Percentiles rank a stretch among this genome's conserved stretches.
Conservation (phyloP, 1,140 invertebrate species). For the Oscheius sp. region DNA sequence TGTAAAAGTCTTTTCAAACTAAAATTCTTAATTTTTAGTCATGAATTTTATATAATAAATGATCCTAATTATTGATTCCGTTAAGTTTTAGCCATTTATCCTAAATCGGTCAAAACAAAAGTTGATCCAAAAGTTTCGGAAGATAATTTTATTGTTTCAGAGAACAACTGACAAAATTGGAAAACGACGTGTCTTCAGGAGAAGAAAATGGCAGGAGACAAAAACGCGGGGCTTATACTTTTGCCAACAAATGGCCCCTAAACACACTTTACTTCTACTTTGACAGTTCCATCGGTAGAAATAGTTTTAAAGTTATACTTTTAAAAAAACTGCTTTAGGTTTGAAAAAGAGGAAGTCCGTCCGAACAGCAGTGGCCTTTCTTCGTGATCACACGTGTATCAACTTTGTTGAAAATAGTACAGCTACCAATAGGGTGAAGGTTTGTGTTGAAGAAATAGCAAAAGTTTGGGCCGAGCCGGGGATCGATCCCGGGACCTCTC, state of each 20-base stretch:
- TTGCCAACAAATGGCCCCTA: background rate
- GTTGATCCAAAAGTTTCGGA: too few relatives aligned
- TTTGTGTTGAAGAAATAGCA: background rate
- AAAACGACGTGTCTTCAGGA: background rate
- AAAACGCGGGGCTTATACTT: background rate
- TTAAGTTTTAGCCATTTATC: too few relatives aligned
- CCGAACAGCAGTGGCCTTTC: background rate
- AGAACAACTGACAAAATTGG: too few relatives aligned
- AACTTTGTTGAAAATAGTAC: slow-evolving; percentile 6
- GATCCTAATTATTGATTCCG: too few relatives aligned
- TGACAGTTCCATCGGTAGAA: background rate
- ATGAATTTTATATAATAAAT: background rate
- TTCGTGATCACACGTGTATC: background rate
- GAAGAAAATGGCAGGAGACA: background rate
- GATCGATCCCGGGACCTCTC: too few relatives aligned
- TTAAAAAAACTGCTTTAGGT: background rate
- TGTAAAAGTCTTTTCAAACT: too few relatives aligned
- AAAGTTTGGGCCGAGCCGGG: too few relatives aligned
- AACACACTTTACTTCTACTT: slow-evolving; percentile 12
- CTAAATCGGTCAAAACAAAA: too few relatives aligned
- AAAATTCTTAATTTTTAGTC: background rate
- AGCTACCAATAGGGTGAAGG: slow-evolving; percentile 6
- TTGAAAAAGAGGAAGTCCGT: background rate
- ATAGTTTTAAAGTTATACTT: background rate
- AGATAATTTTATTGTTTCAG: too few relatives aligned